Conservation (phyloP, 1,140 invertebrate species). For the Caligus rogercresseyi region DNA sequence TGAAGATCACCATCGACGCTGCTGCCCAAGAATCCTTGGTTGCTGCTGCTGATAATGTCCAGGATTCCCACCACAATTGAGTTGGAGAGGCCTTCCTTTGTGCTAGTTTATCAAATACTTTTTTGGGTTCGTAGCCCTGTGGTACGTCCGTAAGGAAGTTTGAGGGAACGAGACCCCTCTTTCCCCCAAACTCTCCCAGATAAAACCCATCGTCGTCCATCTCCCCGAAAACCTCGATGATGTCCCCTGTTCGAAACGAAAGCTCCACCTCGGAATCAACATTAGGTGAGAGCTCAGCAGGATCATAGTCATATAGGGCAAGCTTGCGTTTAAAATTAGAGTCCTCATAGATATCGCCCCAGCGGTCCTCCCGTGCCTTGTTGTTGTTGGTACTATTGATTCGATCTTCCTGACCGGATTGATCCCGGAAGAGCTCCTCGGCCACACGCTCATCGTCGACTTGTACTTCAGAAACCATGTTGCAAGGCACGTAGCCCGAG, state of each 20-base stretch:
- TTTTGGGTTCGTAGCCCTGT: constrained; percentile 22
- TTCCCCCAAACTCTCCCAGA: constrained; percentile 77
- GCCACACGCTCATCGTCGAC: constrained; percentile 35
- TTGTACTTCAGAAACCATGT: constrained; percentile 92
- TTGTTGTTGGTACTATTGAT: constrained; percentile 20
- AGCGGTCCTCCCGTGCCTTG: constrained; percentile 41
- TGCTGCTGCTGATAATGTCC: background rate
- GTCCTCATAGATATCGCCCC: constrained; percentile 64
- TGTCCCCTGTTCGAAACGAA: constrained; percentile 76
- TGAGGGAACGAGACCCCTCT: constrained; percentile 76
- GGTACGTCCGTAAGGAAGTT: constrained; percentile 81
- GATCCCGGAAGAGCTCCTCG: constrained; percentile 28
- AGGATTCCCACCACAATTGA: background rate
- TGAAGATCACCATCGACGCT: background rate
- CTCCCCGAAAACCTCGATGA: constrained; percentile 45
- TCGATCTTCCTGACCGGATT: constrained; percentile 6
- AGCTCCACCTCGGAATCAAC: constrained; percentile 92
- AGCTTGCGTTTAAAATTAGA: constrained; percentile 79
- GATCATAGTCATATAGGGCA: constrained; percentile 96
- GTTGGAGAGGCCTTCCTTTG: background rate
- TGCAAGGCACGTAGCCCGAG: constrained; percentile 85
- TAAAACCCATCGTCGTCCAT: constrained; percentile 97
- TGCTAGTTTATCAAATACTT: background rate
- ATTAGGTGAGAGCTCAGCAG: constrained; percentile 91
- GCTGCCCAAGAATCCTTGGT: background rate